Evolutionary conservation across 2,888 invertebrate species (phyloP), one percentile per base, ranked within the genome.

Genomic region (Catocala sponsa): DNA sequence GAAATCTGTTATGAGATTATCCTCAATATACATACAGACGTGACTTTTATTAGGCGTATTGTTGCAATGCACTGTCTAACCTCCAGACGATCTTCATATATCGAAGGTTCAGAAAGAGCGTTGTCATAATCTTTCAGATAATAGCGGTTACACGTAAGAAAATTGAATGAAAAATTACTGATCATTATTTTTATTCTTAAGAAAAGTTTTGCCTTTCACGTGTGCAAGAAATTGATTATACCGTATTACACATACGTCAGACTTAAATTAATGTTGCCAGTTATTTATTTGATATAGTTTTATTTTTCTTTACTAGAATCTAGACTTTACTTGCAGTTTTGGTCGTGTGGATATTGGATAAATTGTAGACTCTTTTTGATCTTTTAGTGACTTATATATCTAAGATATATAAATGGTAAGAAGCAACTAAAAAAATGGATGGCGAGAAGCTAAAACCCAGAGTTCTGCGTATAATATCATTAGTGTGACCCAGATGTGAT

Each of bases 51-150:
- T 6, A 44, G 12, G 44, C 6, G 6, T 44, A 38, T 38, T 47
- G 2, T 7, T 15, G 6, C 15, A 9, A 48, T 44, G 51, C 44
- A 46, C 11, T 6, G n/a, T 9, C 0, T 55, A 38, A 70, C 77
- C 77, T 70, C 70, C 35, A 77, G 79, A 76, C 79, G 53, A 9
- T 58, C 46, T 64, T 48, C 11, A 54, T 33, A 63, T 44, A 54
- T 55, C 15, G 41, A 59, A 25, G 47, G 54, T 50, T 55, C 38
- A 38, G 12, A 59, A 66, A 67, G 50, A 58, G 54, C 56, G 60
- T 47, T 33, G 44, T 51, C 56, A 63, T 63, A 76, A 63, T 66
- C 51, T 56, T 49, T 10, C 4, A 54, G 44, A 55, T 58, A 72
- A 72, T 61, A 62, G 46, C 7, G 9, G 6, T 10, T 52, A 13